Base-by-base conservation (phyloP, 2,797 vertebrate species). In the Enteromius unitaeniatus region DNA sequence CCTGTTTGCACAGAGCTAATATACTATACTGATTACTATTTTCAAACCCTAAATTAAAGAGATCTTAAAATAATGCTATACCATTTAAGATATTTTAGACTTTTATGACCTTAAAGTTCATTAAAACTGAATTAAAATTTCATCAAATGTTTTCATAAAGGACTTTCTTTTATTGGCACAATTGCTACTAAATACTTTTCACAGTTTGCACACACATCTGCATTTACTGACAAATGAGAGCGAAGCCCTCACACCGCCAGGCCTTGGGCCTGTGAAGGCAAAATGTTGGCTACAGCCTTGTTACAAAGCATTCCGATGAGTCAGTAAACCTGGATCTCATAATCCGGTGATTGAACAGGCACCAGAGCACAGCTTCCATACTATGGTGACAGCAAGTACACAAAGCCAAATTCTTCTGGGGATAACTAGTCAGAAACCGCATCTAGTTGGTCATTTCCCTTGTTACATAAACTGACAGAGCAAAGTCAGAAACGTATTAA, bases 371-470 rank as follows among this genome's bases (percentile, higher is more conserved):
- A 34, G 11, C 21, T 34, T 67, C 7, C 3, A 68, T 34, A 62
- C 58, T 28, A 67, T 67, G 21, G 62, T 51, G 28, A 53, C 77
- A 34, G 26, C 40, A 79, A 79, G 62, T 15, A 68, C 60, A 79
- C 65, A 79, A 69, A 55, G 51, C 15, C n/a, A 69, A 70, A 42
- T 49, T 69, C 65, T 14, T 19, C 67, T 42, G n/a, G 49, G 49
- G 49, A 23, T 3, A 45, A 70, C 34, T 26, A 58, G 34, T 58
- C 14, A 11, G 40, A 58, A 7, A 80, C 42, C 28, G 19, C 6
- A 42, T 28, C 65, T 28, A 4, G n/a, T 14, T 42, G 65, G 28
- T 69, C 6, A 53, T 55, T 23, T 69, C 65, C 31, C 78, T 21
- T 45, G 51, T 28, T 42, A 58, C 23, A 19, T 11, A 58, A 53